Evolutionary conservation across 2,113 vertebrate species (phyloP).

Genomic region (Epinephelus lanceolatus): DNA sequence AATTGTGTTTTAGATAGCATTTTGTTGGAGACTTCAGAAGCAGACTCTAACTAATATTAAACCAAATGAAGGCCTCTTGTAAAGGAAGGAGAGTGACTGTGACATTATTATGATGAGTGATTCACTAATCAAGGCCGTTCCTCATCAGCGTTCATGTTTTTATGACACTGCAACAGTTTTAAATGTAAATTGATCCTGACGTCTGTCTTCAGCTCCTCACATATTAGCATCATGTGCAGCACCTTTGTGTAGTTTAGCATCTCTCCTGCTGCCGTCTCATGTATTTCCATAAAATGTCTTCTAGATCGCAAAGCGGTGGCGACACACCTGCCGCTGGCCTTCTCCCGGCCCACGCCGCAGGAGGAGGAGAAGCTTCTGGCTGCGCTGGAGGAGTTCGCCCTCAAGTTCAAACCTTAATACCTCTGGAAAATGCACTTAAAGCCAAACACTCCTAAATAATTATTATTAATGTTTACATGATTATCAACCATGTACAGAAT

Average conservation of each 20-base stretch:
- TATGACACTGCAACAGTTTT: neutral
- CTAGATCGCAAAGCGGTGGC: slow-evolving; percentile 85
- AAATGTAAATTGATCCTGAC: neutral
- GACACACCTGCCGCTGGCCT: slow-evolving; percentile 86
- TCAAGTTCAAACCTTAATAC: slow-evolving; percentile 81
- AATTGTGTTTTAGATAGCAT: no score
- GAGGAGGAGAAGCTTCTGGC: slow-evolving; percentile 84
- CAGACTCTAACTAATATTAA: neutral
- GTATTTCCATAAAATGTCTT: neutral
- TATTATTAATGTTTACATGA: slow-evolving; percentile 46
- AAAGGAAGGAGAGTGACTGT: neutral
- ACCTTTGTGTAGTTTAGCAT: neutral
- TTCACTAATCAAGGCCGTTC: neutral
- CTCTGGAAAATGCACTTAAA: neutral
- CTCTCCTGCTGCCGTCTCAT: neutral
- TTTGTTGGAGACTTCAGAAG: no score
- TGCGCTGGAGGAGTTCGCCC: slow-evolving; percentile 79
- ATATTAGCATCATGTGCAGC: neutral
- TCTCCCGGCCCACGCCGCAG: slow-evolving; percentile 71
- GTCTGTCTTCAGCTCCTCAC: neutral
- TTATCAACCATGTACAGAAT: neutral
- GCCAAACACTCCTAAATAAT: slow-evolving; percentile 25
- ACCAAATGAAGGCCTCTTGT: neutral
- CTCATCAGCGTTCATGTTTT: neutral
- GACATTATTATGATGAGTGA: neutral